phyloP scores from a whole-genome alignment of 2,888 invertebrate species.

The Athalia cordata region DNA sequence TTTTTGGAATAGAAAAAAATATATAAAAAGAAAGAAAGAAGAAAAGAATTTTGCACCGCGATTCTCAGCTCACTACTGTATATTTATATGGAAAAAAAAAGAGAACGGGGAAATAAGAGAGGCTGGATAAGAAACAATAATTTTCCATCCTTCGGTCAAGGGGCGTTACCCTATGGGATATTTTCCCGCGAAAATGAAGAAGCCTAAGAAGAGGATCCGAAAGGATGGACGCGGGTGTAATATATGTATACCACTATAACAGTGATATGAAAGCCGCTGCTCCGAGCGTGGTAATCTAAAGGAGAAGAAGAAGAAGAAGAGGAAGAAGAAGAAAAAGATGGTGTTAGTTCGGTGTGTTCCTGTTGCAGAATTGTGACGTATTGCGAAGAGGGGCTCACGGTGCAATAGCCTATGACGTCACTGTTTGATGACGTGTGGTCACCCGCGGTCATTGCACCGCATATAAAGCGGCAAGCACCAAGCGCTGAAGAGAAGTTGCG shows the following conservation, averaged over 20 bases:
- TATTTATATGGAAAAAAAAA: too few species aligned
- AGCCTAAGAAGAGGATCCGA: background rate
- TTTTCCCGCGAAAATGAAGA: background rate
- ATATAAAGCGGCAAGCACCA: constrained; percentile 49
- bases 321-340: too few species aligned
- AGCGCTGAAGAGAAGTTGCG: too few species aligned
- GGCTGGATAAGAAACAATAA: background rate
- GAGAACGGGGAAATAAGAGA: background rate
- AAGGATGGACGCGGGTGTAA: background rate
- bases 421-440: constrained; percentile 73
- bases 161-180: constrained; percentile 19
- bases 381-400: constrained; percentile 48
- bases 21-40: too few species aligned
- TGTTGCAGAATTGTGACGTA: constrained; percentile 16
- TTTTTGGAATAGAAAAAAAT: too few species aligned
- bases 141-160: constrained; percentile 29
- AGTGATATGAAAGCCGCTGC: too few species aligned
- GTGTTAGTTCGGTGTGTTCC: background rate
- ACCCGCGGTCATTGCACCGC: constrained; percentile 73
- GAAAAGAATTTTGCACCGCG: too few species aligned
- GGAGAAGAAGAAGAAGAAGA: too few species aligned
- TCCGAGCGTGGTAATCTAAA: too few species aligned
- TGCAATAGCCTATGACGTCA: constrained; percentile 68
- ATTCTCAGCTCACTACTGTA: too few species aligned
- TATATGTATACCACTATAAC: background rate